These are phyloP conservation scores for Climacteris rufus DNA, from an alignment of 2,113 vertebrate genomes.

Conservation along the genomic window DNA sequence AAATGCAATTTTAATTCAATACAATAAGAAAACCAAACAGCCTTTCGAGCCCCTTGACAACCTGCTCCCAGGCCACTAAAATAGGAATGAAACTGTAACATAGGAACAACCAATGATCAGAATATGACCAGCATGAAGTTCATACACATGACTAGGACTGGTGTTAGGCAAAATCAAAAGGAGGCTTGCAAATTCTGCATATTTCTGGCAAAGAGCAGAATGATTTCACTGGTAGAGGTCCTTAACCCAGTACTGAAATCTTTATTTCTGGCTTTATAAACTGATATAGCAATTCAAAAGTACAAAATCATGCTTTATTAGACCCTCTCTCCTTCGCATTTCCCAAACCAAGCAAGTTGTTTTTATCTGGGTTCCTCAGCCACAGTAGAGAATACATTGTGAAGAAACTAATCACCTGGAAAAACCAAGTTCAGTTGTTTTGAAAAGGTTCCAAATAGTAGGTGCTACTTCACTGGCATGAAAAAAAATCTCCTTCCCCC, in stretches of 20 bases:
- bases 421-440: not conserved
- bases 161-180: not conserved
- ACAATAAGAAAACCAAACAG: not conserved
- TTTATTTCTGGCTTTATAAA: not conserved
- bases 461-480: not conserved
- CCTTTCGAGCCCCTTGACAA: not conserved
- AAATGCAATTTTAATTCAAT: not conserved
- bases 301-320: not conserved
- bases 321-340: not conserved
- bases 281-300: not conserved
- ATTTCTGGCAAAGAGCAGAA: not conserved
- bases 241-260: not conserved
- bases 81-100: not conserved
- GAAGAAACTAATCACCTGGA: not conserved
- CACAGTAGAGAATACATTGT: not conserved
- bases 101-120: not conserved
- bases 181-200: not conserved
- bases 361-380: not conserved
- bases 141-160: not conserved
- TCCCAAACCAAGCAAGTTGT: not conserved
- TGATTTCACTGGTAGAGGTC: not conserved
- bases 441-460: not conserved
- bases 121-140: not conserved
- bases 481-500: not conserved
- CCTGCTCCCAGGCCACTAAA: not conserved